Evolutionary conservation across 2,888 invertebrate genomes (phyloP).

Genomic region (Dolomedes plantarius): DNA sequence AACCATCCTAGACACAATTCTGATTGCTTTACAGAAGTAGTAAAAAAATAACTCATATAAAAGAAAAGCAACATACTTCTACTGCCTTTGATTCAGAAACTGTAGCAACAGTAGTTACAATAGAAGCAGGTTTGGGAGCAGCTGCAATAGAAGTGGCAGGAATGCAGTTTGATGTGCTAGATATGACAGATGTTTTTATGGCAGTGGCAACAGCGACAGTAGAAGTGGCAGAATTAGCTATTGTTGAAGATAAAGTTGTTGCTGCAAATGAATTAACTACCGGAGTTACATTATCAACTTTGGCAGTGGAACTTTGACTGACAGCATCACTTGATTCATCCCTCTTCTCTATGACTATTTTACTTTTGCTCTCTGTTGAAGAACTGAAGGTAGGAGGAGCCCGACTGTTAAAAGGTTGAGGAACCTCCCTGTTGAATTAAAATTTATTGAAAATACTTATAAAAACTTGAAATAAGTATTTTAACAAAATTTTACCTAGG

Average conservation of each 20-base stretch:
- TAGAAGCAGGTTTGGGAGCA: slow-evolving; percentile 20
- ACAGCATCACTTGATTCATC: slow-evolving; percentile 76
- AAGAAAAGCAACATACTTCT: no score
- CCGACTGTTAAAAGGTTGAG: slow-evolving; percentile 60
- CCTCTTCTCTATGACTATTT: slow-evolving; percentile 86
- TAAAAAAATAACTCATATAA: no score
- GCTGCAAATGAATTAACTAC: slow-evolving; percentile 40
- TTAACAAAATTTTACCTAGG: no score
- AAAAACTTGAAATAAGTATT: no score
- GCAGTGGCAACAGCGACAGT: slow-evolving; percentile 19
- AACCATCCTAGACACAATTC: no score
- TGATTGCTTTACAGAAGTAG: no score
- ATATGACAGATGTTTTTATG: slow-evolving; percentile 67
- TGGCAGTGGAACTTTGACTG: slow-evolving; percentile 41
- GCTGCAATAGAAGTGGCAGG: slow-evolving; percentile 39
- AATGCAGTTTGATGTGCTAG: slow-evolving; percentile 46
- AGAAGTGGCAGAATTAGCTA: slow-evolving; percentile 22
- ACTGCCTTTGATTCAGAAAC: neutral
- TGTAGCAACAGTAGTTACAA: neutral
- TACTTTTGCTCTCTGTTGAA: slow-evolving; percentile 86
- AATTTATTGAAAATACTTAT: no score
- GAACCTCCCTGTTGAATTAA: slow-evolving; percentile 60
- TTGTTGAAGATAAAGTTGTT: slow-evolving; percentile 4
- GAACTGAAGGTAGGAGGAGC: slow-evolving; percentile 78
- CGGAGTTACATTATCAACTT: slow-evolving; percentile 25